Conservation (phyloP, 2,797 vertebrate species). For the Bradypodion pumilum region DNA sequence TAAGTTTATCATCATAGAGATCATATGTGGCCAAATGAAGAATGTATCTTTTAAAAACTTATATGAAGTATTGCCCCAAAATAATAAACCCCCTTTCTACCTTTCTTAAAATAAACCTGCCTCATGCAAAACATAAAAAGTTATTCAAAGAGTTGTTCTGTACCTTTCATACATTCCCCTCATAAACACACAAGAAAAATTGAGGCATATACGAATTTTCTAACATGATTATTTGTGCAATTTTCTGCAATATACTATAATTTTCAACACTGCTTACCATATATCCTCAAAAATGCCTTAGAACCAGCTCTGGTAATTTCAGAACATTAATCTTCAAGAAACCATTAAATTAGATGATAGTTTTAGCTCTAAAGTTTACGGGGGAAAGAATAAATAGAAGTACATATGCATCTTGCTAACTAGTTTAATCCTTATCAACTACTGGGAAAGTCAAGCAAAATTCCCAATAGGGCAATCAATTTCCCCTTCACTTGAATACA, state of each 20-base stretch:
- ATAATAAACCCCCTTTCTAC: conserved; percentile 61
- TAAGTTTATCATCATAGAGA: conserved; percentile 38
- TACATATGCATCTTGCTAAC: not conserved
- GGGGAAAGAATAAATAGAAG: not conserved
- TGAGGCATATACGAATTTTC: conserved; percentile 57
- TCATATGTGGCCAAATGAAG: conserved; percentile 48
- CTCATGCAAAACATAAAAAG: conserved; percentile 55
- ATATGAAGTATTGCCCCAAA: conserved; percentile 63
- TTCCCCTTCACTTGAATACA: conserved; percentile 58
- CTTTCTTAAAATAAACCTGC: conserved; percentile 48
- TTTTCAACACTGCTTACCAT: not conserved
- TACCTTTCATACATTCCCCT: conserved; percentile 47
- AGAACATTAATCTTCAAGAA: conserved; percentile 39
- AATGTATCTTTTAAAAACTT: conserved; percentile 27
- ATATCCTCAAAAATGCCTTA: conserved; percentile 8
- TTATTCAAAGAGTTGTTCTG: conserved; percentile 63
- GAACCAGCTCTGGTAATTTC: conserved; percentile 50
- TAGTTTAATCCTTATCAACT: conserved; percentile 51
- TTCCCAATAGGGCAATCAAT: conserved; percentile 50
- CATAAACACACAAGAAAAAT: conserved; percentile 54
- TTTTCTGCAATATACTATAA: conserved; percentile 52
- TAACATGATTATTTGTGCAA: conserved; percentile 55
- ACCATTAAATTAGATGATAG: conserved; percentile 21
- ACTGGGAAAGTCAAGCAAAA: conserved; percentile 47
- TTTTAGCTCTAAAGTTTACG: conserved; percentile 26